Percentiles rank a stretch among this genome's conserved stretches.
These are phyloP conservation scores for Stichodactyla helianthus DNA, from an alignment of 64 coral and sea anemone species.

Conservation along the genomic window DNA sequence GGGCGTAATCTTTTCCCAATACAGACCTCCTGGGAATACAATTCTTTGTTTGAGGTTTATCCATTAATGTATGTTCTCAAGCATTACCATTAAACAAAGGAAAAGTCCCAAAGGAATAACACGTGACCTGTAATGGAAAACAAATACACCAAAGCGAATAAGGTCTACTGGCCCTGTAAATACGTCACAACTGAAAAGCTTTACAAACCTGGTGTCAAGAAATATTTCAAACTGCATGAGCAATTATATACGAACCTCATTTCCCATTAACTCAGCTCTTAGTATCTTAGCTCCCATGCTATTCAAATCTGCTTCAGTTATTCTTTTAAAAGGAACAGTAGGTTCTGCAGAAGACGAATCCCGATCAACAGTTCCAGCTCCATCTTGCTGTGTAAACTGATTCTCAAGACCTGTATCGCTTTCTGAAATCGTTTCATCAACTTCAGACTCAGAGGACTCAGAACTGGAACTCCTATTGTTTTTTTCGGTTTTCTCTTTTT, in stretches of 20 bases:
- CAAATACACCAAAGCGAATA: too few species aligned
- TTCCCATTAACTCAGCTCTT: slow-evolving; percentile 52
- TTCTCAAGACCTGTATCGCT: neutral
- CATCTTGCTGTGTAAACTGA: neutral
- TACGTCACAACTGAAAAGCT: too few species aligned
- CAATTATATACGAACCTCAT: slow-evolving; percentile 23
- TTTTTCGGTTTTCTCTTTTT: neutral
- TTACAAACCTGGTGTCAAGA: too few species aligned
- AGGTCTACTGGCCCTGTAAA: too few species aligned
- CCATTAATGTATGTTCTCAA: too few species aligned
- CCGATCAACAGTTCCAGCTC: neutral
- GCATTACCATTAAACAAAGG: too few species aligned
- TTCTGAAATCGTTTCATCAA: neutral
- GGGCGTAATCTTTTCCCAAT: too few species aligned
- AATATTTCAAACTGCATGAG: too few species aligned
- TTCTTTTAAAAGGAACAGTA: slow-evolving; percentile 39
- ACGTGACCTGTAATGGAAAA: too few species aligned
- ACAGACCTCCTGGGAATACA: too few species aligned
- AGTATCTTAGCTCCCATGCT: slow-evolving; percentile 56
- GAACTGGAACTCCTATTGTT: neutral
- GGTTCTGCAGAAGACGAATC: neutral
- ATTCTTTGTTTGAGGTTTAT: too few species aligned
- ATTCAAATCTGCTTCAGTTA: slow-evolving; percentile 57
- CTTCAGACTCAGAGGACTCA: neutral
- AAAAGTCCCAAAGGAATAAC: too few species aligned